Evolutionary conservation across 1,140 invertebrate genomes (phyloP), one percentile per base, ranked within the genome.

Genomic region (Lucilia sericata): DNA sequence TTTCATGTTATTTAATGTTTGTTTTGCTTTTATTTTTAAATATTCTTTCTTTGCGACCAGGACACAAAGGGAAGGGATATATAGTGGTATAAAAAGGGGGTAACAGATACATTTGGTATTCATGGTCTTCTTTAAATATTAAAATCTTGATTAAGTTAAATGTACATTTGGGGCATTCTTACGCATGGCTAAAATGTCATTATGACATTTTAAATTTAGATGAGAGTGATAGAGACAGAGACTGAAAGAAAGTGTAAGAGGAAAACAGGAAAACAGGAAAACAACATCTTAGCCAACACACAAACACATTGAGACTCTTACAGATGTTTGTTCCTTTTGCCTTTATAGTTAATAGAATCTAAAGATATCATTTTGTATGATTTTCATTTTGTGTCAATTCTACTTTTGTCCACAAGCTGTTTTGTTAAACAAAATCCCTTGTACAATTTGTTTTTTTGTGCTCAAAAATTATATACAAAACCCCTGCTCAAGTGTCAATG

Each of bases 121-220:
- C 51, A 55, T 55, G 51, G 13, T 55, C 51, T 76, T 76, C 13
- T 76, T 76, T 76, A 76, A 76, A 76, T 76, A 76, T 76, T 76
- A 76, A 76, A 76, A 76, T 76, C 74, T 76, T 76, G 74, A 76
- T 76, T 76, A 76, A 76, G 74, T 36, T 76, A 76, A 76, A 76
- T 76, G 74, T 76, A 76, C 74, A 76, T 76, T 76, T 76, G 74
- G 74, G 74, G 74, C 19, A 76, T 36, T 17, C 30, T 76, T 42
- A 76, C 74, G 74, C 74, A 42, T 76, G 74, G 30, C 74, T 76
- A 76, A 76, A 76, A 42, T 42, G 74, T 76, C 74, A 76, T 76
- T 76, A 55, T 12, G 51, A 55, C 51, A 55, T 55, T 55, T 55
- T 55, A 55, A 55, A 55, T 55, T 10, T 10, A 2, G 12, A 55